Percentiles rank a stretch among this genome's conserved stretches.
These are phyloP conservation scores for Xiphydria camelus DNA, from an alignment of 2,888 invertebrate species.

Conservation along the genomic window DNA sequence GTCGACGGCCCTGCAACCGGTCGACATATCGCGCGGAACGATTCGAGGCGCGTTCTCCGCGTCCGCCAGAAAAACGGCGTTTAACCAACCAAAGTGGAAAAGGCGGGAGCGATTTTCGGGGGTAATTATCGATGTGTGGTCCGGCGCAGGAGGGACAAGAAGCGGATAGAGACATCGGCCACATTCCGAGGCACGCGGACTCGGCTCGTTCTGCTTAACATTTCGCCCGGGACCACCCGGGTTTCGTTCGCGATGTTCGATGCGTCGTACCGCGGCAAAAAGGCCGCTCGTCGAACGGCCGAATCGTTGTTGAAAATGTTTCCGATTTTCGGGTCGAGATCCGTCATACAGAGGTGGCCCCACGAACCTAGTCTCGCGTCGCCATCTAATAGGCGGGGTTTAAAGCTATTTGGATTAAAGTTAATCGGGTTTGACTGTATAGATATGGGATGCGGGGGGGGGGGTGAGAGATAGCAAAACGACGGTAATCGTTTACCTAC, in stretches of 20 bases:
- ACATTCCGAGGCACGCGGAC: slow-evolving; percentile 53
- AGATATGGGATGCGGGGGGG: no score
- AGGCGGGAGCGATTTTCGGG: slow-evolving; percentile 50
- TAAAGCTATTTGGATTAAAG: no score
- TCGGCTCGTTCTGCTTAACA: slow-evolving; percentile 44
- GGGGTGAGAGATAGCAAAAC: no score
- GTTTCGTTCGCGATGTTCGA: slow-evolving; percentile 36
- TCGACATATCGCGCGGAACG: slow-evolving; percentile 21
- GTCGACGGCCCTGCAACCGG: neutral
- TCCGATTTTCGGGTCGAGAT: no score
- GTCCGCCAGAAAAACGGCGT: slow-evolving; percentile 41
- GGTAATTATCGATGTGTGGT: slow-evolving; percentile 58
- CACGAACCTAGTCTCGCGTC: no score
- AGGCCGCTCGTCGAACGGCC: slow-evolving; percentile 2
- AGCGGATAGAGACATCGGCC: slow-evolving; percentile 58
- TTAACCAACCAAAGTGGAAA: slow-evolving; percentile 49
- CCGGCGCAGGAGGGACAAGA: slow-evolving; percentile 46
- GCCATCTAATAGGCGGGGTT: no score
- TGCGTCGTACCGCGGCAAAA: slow-evolving; percentile 24
- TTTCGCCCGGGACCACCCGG: slow-evolving; percentile 52
- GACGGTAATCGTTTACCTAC: no score
- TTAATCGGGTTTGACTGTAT: no score
- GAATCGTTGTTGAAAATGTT: no score
- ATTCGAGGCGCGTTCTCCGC: slow-evolving; percentile 33
- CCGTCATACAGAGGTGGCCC: no score